Conservation (phyloP, 2,888 invertebrate genomes). For the Pilophorus perplexus region DNA sequence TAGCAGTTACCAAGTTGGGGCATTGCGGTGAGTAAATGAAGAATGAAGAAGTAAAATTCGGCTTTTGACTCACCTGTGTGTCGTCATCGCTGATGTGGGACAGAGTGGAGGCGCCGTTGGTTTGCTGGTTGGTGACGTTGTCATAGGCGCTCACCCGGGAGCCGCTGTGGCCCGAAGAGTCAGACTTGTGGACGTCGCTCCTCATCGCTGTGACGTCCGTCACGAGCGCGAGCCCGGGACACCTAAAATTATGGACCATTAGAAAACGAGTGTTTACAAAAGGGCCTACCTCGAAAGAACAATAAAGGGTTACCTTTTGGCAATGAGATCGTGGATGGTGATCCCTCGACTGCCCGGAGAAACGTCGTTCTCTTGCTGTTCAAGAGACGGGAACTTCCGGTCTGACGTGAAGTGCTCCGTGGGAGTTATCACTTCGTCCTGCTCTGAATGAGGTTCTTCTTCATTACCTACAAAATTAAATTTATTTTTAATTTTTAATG, state of each 20-base stretch:
- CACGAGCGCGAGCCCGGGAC: slow-evolving; percentile 70
- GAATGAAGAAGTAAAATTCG: too few relatives aligned
- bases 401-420: slow-evolving; percentile 48
- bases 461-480: slow-evolving; percentile 54
- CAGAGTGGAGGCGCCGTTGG: slow-evolving; percentile 46
- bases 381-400: slow-evolving; percentile 49
- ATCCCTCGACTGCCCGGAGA: slow-evolving; percentile 55
- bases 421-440: slow-evolving; percentile 54
- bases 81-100: slow-evolving; percentile 49
- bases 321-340: slow-evolving; percentile 75
- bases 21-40: too few relatives aligned
- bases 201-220: slow-evolving; percentile 52
- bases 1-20: too few relatives aligned
- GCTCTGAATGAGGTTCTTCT: slow-evolving; percentile 55
- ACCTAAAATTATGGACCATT: slow-evolving; percentile 53
- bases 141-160: slow-evolving; percentile 52
- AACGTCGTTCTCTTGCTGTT: slow-evolving; percentile 49
- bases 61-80: slow-evolving; percentile 46
- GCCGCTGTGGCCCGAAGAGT: slow-evolving; percentile 45
- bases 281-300: too few relatives aligned
- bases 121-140: slow-evolving; percentile 48
- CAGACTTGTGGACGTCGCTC: slow-evolving; percentile 44
- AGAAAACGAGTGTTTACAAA: neutral
- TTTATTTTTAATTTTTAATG: slow-evolving; percentile 2
- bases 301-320: slow-evolving; percentile 60